Evolutionary conservation across 2,888 invertebrate genomes (phyloP).

Genomic region (Troilus luridus): DNA sequence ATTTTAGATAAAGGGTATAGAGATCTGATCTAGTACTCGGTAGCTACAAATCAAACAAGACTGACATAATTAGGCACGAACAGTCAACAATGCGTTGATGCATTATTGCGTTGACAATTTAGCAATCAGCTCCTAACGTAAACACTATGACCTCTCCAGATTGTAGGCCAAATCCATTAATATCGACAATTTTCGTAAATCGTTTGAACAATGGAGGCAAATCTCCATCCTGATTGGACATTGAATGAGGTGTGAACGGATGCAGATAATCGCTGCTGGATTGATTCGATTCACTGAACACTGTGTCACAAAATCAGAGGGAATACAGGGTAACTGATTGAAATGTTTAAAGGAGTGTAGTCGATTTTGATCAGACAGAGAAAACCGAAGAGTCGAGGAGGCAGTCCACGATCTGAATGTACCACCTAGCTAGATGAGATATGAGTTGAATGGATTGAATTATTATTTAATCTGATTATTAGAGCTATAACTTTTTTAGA

Average conservation of each 20-base stretch:
- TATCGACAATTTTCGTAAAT: background rate
- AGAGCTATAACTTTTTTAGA: too few species aligned
- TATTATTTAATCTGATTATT: too few species aligned
- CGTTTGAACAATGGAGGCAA: background rate
- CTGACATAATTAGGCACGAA: background rate
- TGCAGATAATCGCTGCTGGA: background rate
- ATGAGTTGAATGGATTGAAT: too few species aligned
- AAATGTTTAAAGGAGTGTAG: too few species aligned
- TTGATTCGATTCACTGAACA: background rate
- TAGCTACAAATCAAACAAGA: background rate
- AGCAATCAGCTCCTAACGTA: background rate
- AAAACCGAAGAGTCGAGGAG: too few species aligned
- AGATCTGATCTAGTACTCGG: too few species aligned
- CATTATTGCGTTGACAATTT: background rate
- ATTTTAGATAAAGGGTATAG: too few species aligned
- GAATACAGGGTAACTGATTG: too few species aligned
- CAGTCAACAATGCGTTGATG: background rate
- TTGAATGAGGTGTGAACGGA: background rate
- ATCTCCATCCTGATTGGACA: background rate
- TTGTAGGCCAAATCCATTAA: background rate
- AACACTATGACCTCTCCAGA: background rate
- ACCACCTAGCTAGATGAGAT: too few species aligned
- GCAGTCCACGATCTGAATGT: too few species aligned
- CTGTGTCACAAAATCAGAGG: too few species aligned
- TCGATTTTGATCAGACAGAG: too few species aligned